phyloP scores from a whole-genome alignment of 2,888 invertebrate genomes.

The Rhyacophila evoluta region DNA sequence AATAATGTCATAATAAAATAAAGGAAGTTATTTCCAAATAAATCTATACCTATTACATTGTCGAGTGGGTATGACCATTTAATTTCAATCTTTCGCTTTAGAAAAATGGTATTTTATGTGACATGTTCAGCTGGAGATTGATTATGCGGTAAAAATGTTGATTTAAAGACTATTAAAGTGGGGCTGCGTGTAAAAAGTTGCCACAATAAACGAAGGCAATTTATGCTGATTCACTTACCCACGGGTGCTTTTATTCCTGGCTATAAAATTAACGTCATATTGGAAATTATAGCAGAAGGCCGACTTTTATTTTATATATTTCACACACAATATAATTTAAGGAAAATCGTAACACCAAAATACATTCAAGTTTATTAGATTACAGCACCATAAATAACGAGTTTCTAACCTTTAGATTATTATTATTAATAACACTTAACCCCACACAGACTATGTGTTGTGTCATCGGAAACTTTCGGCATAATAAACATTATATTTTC shows the following conservation, averaged over 20 bases:
- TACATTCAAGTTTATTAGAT: too few species aligned
- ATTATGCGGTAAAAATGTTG: conserved; percentile 1
- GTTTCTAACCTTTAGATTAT: too few species aligned
- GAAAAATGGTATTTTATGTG: conserved; percentile 3
- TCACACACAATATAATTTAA: too few species aligned
- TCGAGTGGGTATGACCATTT: too few species aligned
- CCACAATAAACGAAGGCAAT: conserved; percentile 5
- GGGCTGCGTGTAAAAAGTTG: conserved; percentile 5
- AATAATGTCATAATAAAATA: too few species aligned
- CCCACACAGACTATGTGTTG: too few species aligned
- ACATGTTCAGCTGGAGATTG: background rate
- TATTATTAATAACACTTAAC: too few species aligned
- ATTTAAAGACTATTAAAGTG: background rate
- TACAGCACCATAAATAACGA: too few species aligned
- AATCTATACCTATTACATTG: too few species aligned
- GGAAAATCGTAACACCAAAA: background rate
- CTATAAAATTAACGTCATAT: conserved; percentile 5
- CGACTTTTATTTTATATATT: background rate
- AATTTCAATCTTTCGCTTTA: background rate
- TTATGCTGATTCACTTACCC: conserved; percentile 13
- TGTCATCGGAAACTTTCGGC: too few species aligned
- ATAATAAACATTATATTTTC: too few species aligned
- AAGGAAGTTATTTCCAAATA: too few species aligned
- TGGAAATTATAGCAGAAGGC: background rate
- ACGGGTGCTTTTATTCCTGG: background rate